Conservation (phyloP, 2,113 vertebrate species). For the Myotis davidii region DNA sequence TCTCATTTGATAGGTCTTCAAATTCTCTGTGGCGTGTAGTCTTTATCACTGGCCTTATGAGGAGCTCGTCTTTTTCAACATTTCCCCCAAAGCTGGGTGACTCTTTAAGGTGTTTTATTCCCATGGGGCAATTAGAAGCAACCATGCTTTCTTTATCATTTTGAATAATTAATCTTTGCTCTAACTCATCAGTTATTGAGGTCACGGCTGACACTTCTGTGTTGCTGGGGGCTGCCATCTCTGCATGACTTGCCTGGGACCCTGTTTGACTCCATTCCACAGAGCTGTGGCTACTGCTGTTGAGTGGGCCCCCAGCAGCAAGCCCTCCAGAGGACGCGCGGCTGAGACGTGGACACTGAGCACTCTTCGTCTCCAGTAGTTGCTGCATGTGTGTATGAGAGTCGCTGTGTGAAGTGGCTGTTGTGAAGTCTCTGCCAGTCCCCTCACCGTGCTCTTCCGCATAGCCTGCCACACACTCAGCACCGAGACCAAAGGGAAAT, state of each 20-base stretch:
- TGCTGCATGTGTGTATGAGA: conserved; percentile 49
- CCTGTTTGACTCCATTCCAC: conserved; percentile 1
- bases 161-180: conserved; percentile 81
- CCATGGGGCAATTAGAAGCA: conserved; percentile 40
- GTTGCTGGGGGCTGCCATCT: conserved; percentile 22
- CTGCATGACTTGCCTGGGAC: background rate
- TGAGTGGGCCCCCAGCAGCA: conserved; percentile 63
- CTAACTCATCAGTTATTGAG: conserved; percentile 73
- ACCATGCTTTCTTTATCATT: conserved; percentile 41
- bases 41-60: conserved; percentile 54
- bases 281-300: background rate
- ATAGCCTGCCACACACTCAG: conserved; percentile 20
- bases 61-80: conserved; percentile 59
- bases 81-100: conserved; percentile 48
- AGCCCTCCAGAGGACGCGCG: conserved; percentile 77
- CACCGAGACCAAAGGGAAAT: conserved; percentile 65
- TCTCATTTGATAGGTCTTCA: conserved; percentile 44
- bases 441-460: conserved; percentile 76
- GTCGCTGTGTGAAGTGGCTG: conserved; percentile 75
- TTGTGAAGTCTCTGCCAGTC: conserved; percentile 80
- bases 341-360: conserved; percentile 67
- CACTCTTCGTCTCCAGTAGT: conserved; percentile 17
- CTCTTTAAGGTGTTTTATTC: conserved; percentile 65
- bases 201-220: conserved; percentile 79
- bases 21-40: conserved; percentile 62